Evolutionary conservation across 2,113 vertebrate genomes (phyloP).

Genomic region (Scomber japonicus): DNA sequence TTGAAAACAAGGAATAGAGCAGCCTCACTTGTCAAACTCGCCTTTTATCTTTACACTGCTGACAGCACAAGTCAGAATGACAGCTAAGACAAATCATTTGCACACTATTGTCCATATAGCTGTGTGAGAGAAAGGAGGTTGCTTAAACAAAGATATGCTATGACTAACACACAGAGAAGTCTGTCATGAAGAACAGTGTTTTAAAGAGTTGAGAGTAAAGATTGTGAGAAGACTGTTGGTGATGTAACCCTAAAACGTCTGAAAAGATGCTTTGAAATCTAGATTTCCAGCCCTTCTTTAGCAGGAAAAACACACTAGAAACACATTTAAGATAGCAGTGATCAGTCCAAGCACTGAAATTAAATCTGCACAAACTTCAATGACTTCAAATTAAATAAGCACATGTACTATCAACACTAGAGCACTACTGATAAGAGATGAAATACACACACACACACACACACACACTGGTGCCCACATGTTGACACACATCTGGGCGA

Average conservation of each 20-base stretch:
- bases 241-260: background rate
- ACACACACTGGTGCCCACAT: constrained; percentile 12
- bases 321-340: too few species aligned
- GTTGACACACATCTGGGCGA: constrained; percentile 11
- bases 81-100: constrained; percentile 20
- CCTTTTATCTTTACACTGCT: constrained; percentile 33
- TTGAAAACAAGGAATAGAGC: constrained; percentile 17
- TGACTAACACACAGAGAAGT: background rate
- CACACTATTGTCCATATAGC: constrained; percentile 2
- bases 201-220: background rate
- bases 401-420: too few species aligned
- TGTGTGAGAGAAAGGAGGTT: background rate
- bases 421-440: too few species aligned
- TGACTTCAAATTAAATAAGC: too few species aligned
- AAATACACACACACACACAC: background rate
- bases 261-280: background rate
- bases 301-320: background rate
- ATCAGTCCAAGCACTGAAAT: too few species aligned
- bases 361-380: too few species aligned
- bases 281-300: constrained; percentile 1
- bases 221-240: background rate
- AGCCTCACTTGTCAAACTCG: constrained; percentile 20
- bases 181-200: background rate
- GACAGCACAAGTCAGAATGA: constrained; percentile 30
- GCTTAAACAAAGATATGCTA: background rate